These are phyloP conservation scores for Anomalospiza imberbis DNA, from an alignment of 2,797 vertebrate genomes.

Conservation along the genomic window DNA sequence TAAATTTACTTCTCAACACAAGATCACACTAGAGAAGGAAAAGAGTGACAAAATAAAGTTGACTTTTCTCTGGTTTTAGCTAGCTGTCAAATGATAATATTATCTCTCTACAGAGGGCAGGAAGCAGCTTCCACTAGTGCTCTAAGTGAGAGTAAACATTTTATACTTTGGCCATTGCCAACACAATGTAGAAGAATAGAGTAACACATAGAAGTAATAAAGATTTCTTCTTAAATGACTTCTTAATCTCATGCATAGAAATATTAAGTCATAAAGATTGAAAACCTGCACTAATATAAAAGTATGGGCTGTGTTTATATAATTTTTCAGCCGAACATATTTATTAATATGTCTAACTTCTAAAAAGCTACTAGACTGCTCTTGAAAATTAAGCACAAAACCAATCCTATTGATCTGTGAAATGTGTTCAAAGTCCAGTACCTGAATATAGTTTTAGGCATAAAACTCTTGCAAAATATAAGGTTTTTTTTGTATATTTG, in stretches of 20 bases:
- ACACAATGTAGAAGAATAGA: background rate
- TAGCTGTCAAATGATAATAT: slow-evolving; percentile 8
- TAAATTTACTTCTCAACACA: background rate
- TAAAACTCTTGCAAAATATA: background rate
- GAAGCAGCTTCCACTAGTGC: background rate
- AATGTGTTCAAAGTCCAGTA: background rate
- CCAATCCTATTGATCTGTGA: background rate
- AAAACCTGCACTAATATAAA: background rate
- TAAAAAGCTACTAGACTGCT: background rate
- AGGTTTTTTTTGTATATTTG: background rate
- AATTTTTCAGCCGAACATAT: background rate
- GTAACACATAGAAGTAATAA: background rate
- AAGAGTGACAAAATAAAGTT: background rate
- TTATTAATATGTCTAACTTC: background rate
- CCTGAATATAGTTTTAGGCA: background rate
- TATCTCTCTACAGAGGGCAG: background rate
- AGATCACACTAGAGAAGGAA: background rate
- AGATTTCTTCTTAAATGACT: background rate
- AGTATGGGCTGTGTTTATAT: background rate
- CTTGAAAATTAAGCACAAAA: background rate
- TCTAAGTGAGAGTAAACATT: background rate
- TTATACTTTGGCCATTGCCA: background rate
- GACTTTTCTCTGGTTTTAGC: background rate
- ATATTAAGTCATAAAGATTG: background rate
- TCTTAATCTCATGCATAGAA: background rate